Percentiles rank a stretch among this genome's conserved stretches.
These are phyloP conservation scores for Tanypteryx hageni DNA, from an alignment of 2,888 invertebrate species.

Conservation along the genomic window DNA sequence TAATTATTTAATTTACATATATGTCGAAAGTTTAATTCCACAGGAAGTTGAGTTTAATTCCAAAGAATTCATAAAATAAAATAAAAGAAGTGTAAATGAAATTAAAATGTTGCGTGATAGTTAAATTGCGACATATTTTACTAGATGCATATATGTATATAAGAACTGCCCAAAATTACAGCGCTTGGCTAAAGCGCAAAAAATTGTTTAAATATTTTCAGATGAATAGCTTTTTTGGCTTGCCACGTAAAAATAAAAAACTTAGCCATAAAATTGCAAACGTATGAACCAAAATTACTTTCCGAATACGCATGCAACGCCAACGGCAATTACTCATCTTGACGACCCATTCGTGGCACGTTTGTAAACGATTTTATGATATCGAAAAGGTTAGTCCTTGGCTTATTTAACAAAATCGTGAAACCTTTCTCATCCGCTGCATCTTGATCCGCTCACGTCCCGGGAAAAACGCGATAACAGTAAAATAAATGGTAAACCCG, in stretches of 20 bases:
- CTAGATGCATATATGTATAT: too few relatives aligned
- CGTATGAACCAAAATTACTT: background rate
- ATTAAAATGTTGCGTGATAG: too few relatives aligned
- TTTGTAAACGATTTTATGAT: background rate
- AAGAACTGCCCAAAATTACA: too few relatives aligned
- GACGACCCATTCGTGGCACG: background rate
- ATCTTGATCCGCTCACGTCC: background rate
- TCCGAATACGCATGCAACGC: background rate
- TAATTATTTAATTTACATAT: background rate
- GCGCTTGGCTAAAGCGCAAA: too few relatives aligned
- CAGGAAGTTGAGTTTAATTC: background rate
- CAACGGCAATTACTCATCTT: background rate
- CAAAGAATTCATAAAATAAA: background rate
- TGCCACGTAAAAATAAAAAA: too few relatives aligned
- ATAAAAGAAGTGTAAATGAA: too few relatives aligned
- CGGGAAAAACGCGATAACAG: constrained; percentile 11
- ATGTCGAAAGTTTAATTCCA: background rate
- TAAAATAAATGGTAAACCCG: constrained; percentile 31
- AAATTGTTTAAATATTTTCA: too few relatives aligned
- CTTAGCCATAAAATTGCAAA: background rate
- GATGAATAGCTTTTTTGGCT: too few relatives aligned
- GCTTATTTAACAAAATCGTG: background rate
- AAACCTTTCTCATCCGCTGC: background rate
- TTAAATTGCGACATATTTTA: too few relatives aligned
- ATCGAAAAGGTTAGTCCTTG: background rate